Percentiles rank a stretch among this genome's conserved stretches.
These are phyloP conservation scores for Varanus salvator DNA, from an alignment of 2,113 vertebrate species.

Conservation along the genomic window DNA sequence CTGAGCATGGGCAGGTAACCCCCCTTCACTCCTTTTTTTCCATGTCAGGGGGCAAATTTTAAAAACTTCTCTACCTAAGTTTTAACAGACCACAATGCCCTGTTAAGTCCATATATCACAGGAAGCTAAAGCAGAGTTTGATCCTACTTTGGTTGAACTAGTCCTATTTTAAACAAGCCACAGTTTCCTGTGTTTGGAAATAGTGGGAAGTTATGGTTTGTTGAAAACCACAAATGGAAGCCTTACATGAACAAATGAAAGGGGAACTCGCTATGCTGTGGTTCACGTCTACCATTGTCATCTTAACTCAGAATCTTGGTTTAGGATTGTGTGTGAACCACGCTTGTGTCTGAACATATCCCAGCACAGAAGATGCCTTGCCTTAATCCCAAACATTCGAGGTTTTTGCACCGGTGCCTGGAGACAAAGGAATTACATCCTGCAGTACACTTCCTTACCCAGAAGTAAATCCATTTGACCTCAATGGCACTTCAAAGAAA, in stretches of 20 bases:
- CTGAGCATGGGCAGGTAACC: neutral
- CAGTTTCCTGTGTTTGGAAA: neutral
- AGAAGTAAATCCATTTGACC: neutral
- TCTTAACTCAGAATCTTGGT: no score
- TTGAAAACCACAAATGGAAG: neutral
- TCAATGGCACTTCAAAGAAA: neutral
- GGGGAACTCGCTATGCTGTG: no score
- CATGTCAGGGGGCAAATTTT: neutral
- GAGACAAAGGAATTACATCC: neutral
- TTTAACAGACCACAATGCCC: neutral
- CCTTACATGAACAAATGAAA: no score
- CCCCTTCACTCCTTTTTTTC: neutral
- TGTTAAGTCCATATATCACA: no score
- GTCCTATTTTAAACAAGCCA: neutral
- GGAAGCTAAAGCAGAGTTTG: neutral
- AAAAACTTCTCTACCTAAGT: neutral
- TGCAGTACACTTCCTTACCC: neutral
- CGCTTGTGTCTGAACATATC: neutral
- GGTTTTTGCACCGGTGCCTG: neutral
- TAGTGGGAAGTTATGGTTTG: neutral
- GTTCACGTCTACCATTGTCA: no score
- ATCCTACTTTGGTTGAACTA: neutral
- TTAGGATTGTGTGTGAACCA: neutral
- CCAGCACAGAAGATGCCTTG: neutral
- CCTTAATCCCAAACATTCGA: neutral